Percentiles rank a stretch among this genome's conserved stretches.
phyloP scores from a whole-genome alignment of 2,888 invertebrate species.

The Agrotis exclamationis region DNA sequence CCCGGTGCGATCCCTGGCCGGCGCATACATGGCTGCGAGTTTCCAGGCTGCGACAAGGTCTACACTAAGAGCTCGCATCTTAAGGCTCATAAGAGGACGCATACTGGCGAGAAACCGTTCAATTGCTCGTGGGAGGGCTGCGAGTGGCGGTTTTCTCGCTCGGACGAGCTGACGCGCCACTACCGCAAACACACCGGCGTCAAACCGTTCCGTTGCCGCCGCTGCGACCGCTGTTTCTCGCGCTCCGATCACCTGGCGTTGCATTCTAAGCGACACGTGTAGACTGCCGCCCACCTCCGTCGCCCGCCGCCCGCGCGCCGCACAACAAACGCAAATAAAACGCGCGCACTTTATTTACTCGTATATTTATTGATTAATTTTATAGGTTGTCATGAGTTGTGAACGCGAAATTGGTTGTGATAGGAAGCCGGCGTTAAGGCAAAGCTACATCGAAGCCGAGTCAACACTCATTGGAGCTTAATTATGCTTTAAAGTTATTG shows the following conservation, averaged over 20 bases:
- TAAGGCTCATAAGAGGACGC: slow-evolving; percentile 98
- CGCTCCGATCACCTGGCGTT: slow-evolving; percentile 98
- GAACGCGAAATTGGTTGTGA: slow-evolving; percentile 73
- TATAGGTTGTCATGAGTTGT: slow-evolving; percentile 73
- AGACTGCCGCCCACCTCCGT: slow-evolving; percentile 73
- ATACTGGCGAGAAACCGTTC: slow-evolving; percentile 99
- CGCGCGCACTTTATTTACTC: slow-evolving; percentile 47
- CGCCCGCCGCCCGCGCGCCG: slow-evolving; percentile 73
- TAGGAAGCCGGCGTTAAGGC: slow-evolving; percentile 81
- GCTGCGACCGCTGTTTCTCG: slow-evolving; percentile 99
- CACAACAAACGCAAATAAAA: slow-evolving; percentile 61
- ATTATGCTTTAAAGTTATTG: slow-evolving; percentile 85
- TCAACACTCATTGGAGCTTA: slow-evolving; percentile 87
- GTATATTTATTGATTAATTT: slow-evolving; percentile 62
- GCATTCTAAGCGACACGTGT: slow-evolving; percentile 97
- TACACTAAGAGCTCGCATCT: slow-evolving; percentile 99
- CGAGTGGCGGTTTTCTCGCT: slow-evolving; percentile 99
- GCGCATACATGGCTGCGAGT: slow-evolving; percentile 98
- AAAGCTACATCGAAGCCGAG: slow-evolving; percentile 85
- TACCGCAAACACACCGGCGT: slow-evolving; percentile 99
- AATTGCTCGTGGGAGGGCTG: slow-evolving; percentile 99
- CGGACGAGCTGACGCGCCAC: slow-evolving; percentile 98
- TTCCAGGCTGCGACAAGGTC: slow-evolving; percentile 98
- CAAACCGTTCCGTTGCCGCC: slow-evolving; percentile 99
- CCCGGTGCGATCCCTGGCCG: slow-evolving; percentile 95